These are phyloP conservation scores for Falcaria lacertinaria DNA, from an alignment of 2,888 invertebrate species.

Conservation along the genomic window DNA sequence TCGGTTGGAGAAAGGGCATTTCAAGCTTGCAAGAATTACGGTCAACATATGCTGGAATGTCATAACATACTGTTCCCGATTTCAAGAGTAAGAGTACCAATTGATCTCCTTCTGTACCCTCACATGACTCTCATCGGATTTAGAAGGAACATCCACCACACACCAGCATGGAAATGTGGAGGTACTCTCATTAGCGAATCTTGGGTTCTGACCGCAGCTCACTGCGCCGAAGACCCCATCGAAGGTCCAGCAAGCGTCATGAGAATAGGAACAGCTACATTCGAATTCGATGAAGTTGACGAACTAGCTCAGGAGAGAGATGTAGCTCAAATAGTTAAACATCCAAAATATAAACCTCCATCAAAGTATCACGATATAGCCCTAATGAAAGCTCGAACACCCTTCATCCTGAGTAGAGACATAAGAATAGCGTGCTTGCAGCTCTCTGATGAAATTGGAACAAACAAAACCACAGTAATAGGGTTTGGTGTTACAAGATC, in stretches of 20 bases:
- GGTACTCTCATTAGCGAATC: slow-evolving; percentile 58
- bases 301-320: slow-evolving; percentile 73
- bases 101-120: slow-evolving; percentile 77
- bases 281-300: slow-evolving; percentile 68
- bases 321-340: slow-evolving; percentile 61
- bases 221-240: slow-evolving; percentile 57
- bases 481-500: slow-evolving; percentile 82
- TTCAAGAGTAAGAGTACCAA: slow-evolving; percentile 55
- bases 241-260: slow-evolving; percentile 73
- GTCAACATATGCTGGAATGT: slow-evolving; percentile 63
- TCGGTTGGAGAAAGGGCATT: slow-evolving; percentile 56
- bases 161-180: slow-evolving; percentile 65
- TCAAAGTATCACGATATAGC: slow-evolving; percentile 83
- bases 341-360: slow-evolving; percentile 79
- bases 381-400: slow-evolving; percentile 73
- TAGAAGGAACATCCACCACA: slow-evolving; percentile 14
- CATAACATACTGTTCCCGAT: slow-evolving; percentile 56
- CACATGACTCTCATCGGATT: slow-evolving; percentile 82
- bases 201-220: slow-evolving; percentile 72
- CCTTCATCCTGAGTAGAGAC: slow-evolving; percentile 70
- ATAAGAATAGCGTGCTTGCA: slow-evolving; percentile 83
- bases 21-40: slow-evolving; percentile 56
- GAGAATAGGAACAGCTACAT: slow-evolving; percentile 77
- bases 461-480: slow-evolving; percentile 72
- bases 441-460: slow-evolving; percentile 29